Conservation (phyloP, 2,797 vertebrate species). For the Chiloscyllium punctatum region DNA sequence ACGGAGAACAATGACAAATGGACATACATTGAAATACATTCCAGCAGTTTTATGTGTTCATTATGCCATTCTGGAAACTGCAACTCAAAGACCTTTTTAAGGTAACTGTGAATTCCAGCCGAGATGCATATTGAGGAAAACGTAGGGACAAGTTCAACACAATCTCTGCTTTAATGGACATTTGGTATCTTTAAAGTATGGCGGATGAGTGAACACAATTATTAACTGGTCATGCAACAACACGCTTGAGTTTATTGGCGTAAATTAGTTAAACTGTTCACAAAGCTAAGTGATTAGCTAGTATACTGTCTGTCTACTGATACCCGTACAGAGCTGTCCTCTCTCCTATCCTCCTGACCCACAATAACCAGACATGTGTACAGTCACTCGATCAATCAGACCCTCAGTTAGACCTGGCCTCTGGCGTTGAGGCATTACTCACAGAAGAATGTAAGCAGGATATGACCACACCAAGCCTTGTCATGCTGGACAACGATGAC, state of each 20-base stretch:
- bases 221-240: neutral
- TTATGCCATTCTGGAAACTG: neutral
- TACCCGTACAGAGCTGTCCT: slow-evolving; percentile 48
- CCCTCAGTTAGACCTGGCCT: neutral
- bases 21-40: neutral
- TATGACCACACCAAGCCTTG: neutral
- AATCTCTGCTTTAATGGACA: neutral
- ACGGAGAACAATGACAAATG: neutral
- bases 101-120: neutral
- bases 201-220: neutral
- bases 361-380: neutral
- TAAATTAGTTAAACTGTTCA: too few relatives aligned
- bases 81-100: neutral
- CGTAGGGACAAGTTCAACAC: neutral
- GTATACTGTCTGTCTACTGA: neutral
- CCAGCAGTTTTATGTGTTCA: neutral
- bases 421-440: neutral
- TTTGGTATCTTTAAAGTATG: neutral
- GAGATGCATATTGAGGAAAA: neutral
- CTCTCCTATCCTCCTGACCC: neutral
- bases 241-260: neutral
- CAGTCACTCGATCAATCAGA: neutral
- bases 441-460: neutral
- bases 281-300: neutral
- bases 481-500: neutral